These are phyloP conservation scores for Aleiodes testaceus DNA, from an alignment of 2,888 invertebrate genomes.

Conservation along the genomic window DNA sequence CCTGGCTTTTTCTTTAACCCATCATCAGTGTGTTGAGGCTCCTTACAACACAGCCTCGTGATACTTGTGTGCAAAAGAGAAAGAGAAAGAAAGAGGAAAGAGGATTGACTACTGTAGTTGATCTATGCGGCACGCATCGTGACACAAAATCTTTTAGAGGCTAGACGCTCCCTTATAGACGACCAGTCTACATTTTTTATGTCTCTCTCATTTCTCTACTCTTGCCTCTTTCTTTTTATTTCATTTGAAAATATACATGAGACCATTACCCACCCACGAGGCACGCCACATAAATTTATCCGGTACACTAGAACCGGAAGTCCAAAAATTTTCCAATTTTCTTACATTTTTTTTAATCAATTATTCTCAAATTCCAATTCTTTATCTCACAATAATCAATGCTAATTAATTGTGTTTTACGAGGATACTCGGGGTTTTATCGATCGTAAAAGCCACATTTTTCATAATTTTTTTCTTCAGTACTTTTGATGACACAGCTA, in stretches of 20 bases:
- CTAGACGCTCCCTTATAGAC: slow-evolving; percentile 6
- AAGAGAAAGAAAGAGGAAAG: slow-evolving; percentile 3
- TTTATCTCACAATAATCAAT: neutral
- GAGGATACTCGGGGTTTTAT: too few species aligned
- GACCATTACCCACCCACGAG: slow-evolving; percentile 23
- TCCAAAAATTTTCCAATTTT: neutral
- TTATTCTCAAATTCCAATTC: too few species aligned
- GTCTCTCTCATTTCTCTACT: too few species aligned
- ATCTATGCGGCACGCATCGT: slow-evolving; percentile 30
- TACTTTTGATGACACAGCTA: too few species aligned
- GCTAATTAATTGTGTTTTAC: too few species aligned
- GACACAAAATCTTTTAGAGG: slow-evolving; percentile 8
- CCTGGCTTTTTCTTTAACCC: neutral
- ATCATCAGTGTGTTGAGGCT: neutral
- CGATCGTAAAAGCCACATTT: neutral
- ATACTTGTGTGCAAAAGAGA: slow-evolving; percentile 2
- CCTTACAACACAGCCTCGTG: slow-evolving; percentile 2
- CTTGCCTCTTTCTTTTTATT: too few species aligned
- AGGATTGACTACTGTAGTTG: slow-evolving; percentile 2
- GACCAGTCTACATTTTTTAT: too few species aligned
- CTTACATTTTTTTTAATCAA: neutral
- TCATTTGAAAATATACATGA: slow-evolving; percentile 4
- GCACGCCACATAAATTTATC: neutral
- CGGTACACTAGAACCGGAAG: neutral
- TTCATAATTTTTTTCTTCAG: neutral